phyloP scores from a whole-genome alignment of 2,797 vertebrate species.

The Pseudomugil tenellus region DNA sequence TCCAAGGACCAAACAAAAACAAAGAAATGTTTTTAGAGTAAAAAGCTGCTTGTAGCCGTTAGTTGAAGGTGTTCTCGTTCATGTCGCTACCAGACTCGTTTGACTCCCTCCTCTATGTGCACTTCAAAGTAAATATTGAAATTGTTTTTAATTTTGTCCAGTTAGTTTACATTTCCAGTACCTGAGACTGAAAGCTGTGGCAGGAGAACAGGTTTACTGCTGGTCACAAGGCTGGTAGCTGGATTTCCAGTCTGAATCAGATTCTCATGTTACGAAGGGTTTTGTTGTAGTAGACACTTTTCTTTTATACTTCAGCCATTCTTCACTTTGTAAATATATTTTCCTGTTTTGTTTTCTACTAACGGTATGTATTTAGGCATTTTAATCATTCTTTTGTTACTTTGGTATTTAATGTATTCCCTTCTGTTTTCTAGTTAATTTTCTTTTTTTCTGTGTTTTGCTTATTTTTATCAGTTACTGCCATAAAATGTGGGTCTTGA shows the following conservation, averaged over 20 bases:
- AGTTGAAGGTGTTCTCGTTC: too few relatives aligned
- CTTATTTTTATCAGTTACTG: neutral
- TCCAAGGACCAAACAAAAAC: too few relatives aligned
- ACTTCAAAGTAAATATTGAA: neutral
- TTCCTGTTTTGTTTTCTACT: neutral
- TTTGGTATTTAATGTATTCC: neutral
- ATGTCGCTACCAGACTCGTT: too few relatives aligned
- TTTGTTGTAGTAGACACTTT: constrained; percentile 7
- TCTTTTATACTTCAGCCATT: neutral
- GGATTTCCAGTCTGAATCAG: neutral
- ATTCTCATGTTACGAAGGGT: neutral
- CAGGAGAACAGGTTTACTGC: neutral
- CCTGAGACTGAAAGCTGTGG: neutral
- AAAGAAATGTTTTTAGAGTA: too few relatives aligned
- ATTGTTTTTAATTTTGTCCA: neutral
- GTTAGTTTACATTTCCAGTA: neutral
- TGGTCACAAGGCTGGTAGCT: neutral
- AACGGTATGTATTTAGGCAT: neutral
- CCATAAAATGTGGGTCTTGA: neutral
- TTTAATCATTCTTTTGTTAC: neutral
- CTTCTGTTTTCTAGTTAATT: neutral
- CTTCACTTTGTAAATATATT: neutral
- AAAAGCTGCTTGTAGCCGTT: too few relatives aligned
- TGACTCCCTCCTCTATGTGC: neutral
- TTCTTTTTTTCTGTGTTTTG: neutral